Evolutionary conservation across 1,140 invertebrate species (phyloP).

Genomic region (Gryllus bimaculatus): DNA sequence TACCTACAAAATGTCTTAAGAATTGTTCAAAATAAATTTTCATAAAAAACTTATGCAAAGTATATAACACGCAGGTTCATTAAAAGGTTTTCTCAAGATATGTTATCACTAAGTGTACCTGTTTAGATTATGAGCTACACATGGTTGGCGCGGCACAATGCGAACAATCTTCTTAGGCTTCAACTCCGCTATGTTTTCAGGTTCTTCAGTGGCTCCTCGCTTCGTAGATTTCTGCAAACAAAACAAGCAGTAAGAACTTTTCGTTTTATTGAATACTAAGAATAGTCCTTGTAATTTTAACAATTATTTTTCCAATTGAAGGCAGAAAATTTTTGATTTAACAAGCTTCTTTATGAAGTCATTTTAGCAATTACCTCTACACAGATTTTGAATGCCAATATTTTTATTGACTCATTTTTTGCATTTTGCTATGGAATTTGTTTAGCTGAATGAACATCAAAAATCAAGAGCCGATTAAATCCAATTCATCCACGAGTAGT

Average conservation of each 20-base stretch:
- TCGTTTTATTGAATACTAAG: background rate
- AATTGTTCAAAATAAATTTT: too few relatives aligned
- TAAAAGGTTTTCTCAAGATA: background rate
- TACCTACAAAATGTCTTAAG: too few relatives aligned
- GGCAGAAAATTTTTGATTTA: background rate
- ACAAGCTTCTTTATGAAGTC: background rate
- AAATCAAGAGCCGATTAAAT: too few relatives aligned
- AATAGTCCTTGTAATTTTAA: background rate
- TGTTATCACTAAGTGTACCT: slow-evolving; percentile 17
- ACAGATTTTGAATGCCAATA: too few relatives aligned
- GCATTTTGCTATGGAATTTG: too few relatives aligned
- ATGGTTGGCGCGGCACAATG: slow-evolving; percentile 22
- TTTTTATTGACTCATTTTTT: too few relatives aligned
- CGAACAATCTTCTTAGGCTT: slow-evolving; percentile 22
- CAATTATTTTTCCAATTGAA: background rate
- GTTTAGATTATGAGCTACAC: slow-evolving; percentile 25
- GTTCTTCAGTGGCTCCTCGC: slow-evolving; percentile 24
- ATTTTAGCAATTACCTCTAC: too few relatives aligned
- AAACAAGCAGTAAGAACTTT: background rate
- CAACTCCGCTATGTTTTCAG: slow-evolving; percentile 24
- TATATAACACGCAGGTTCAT: background rate
- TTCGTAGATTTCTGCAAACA: slow-evolving; percentile 24
- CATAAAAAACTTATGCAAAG: too few relatives aligned
- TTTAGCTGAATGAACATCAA: too few relatives aligned
- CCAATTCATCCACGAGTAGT: too few relatives aligned